Base-by-base conservation (phyloP, 2,888 invertebrate species). In the Leucophora obtusa region DNA sequence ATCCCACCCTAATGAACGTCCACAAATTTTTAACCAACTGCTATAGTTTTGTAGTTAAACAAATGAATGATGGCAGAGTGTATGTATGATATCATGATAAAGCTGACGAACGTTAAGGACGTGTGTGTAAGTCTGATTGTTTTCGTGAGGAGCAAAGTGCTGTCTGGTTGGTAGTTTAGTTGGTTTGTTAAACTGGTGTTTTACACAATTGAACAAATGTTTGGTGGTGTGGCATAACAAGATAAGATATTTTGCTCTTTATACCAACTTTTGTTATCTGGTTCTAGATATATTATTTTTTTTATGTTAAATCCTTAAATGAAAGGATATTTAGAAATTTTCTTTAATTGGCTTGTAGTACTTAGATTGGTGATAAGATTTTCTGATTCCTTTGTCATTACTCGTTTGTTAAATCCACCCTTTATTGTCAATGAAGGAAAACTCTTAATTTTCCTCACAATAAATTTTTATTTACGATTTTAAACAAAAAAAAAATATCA, bases 191-290 rank as follows among this genome's bases (percentile, higher is more conserved):
- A 69, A 70, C 59, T 74, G 74, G 63, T 79, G 71, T 74, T 79
- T 79, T 65, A 70, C 70, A 77, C 81, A 81, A 74, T 73, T 77
- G 81, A 66, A 70, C 81, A 77, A 81, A 77, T 77, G 77, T 74
- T 77, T 77, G 77, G 81, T 81, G 81, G 81, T 81, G 81, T 81
- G 81, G 77, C 77, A 74, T 74, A 81, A 81, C 65, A 77, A 74
- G 77, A 77, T 81, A 81, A 81, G 73, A 77, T 59, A 60, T 69
- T 60, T 50, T 56, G 58, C 4, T 53, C 63, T 50, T 47, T 47
- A n/a, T 50, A 21, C 24, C 17, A 47, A 59, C 38, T 56, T 66
- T 35, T 43, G 4, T 17, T 53, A 63, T 56, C 56, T 73, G 33
- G 53, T n/a, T 21, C 6, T 6, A 28, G 28, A 28, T 28, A 28